Evolutionary conservation across 2,797 vertebrate genomes (phyloP), one percentile per base, ranked within the genome.

Genomic region (Chelon labrosus): DNA sequence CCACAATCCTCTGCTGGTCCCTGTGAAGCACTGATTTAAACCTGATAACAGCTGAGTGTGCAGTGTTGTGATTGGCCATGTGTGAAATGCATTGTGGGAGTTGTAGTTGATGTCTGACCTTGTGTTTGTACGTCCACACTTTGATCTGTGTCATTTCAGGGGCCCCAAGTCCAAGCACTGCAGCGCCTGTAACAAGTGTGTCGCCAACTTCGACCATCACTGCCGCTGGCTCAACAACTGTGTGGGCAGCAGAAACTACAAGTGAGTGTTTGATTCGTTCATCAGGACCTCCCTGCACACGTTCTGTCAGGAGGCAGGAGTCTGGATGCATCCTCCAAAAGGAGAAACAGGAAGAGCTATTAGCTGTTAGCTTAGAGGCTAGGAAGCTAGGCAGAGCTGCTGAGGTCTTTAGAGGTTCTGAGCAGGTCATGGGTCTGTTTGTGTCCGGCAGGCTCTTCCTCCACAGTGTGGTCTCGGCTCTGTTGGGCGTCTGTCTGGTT

Each of bases 181-280:
- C 92, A 97, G 97, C 52, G 93, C 96, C 66, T 99, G 98, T 92
- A 99, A 99, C 88, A 99, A 99, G 64, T 99, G 98, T 66, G 97
- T 99, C 1, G 96, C 96, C 51, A 95, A 96, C 87, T 99, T 99
- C 62, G 98, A 99, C 87, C 98, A 99, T 88, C 98, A 99, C 90
- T 99, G 98, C 89, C 96, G 98, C 68, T 99, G 97, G 98, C 96
- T 99, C 73, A 99, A 99, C 95, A 99, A 99, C 93, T 99, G 98
- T 44, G 97, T 99, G 65, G 98, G 98, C 17, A 96, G 97, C 87
- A 96, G 97, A 65, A 99, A 99, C 91, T 99, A 99, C 92, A 95
- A 95, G 98, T 98, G 90, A 95, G 96, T 38, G 4, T 54, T n/a
- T 8, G 31, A 9, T 39, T 10, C 10, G 31, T 5, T 31, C 31